These are phyloP conservation scores for Phylloscopus collybita DNA, from an alignment of 2,797 vertebrate species.

Conservation along the genomic window DNA sequence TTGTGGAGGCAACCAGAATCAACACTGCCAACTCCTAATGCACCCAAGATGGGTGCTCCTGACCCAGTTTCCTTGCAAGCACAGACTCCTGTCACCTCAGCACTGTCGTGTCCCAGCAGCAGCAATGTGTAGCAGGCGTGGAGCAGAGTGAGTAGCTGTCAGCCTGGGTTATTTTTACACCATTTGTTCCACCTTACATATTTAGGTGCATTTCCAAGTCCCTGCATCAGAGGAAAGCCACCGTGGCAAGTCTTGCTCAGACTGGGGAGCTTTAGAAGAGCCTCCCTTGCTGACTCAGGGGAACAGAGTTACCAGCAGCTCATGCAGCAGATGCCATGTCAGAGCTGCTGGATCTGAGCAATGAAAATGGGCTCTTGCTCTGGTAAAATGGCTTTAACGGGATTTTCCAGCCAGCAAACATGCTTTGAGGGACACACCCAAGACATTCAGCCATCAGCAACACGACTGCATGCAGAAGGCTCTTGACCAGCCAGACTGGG, in stretches of 20 bases:
- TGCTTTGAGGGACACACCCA: not conserved
- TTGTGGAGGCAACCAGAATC: not conserved
- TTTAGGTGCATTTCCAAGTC: not conserved
- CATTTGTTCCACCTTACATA: not conserved
- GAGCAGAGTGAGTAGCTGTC: rapidly evolving
- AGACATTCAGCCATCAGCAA: conserved; percentile 18
- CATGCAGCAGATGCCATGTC: not conserved
- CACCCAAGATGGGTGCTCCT: not conserved
- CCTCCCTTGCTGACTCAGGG: not conserved
- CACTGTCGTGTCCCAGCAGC: not conserved
- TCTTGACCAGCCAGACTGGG: not conserved
- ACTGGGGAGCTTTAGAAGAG: not conserved
- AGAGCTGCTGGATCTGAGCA: not conserved
- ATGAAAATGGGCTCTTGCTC: not conserved
- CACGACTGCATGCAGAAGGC: not conserved
- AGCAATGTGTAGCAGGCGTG: rapidly evolving
- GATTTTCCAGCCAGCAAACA: conserved; percentile 30
- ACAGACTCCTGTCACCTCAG: not conserved
- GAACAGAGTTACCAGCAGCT: not conserved
- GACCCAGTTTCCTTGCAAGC: not conserved
- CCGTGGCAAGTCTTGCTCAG: rapidly evolving
- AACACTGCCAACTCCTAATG: not conserved
- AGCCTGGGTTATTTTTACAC: not conserved
- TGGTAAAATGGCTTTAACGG: not conserved
- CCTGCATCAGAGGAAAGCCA: not conserved